These are phyloP conservation scores for Bursaphelenchus okinawaensis DNA, from an alignment of 2,888 invertebrate genomes.

Conservation along the genomic window DNA sequence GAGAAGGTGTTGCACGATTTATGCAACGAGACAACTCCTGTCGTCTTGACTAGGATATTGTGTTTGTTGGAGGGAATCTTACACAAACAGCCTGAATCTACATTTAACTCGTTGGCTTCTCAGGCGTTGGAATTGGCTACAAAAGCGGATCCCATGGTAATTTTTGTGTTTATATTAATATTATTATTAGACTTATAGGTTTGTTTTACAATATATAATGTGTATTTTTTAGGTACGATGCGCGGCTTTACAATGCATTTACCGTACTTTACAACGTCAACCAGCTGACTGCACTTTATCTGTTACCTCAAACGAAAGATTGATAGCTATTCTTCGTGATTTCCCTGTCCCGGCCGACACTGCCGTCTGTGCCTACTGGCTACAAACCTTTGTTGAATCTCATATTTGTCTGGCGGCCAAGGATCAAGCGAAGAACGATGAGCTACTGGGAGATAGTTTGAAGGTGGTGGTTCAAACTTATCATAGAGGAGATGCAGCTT, in stretches of 20 bases:
- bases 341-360: constrained; percentile 29
- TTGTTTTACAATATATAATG: too few species aligned
- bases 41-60: constrained; percentile 34
- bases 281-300: constrained; percentile 45
- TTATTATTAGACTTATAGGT: too few species aligned
- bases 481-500: constrained; percentile 28
- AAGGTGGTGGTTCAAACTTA: constrained; percentile 39
- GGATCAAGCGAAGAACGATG: constrained; percentile 29
- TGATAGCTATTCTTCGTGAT: constrained; percentile 32
- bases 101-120: constrained; percentile 42
- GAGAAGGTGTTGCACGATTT: constrained; percentile 35
- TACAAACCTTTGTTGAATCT: constrained; percentile 46
- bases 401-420: constrained; percentile 47
- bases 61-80: constrained; percentile 51
- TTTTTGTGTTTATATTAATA: not conserved
- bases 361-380: constrained; percentile 49
- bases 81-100: constrained; percentile 45
- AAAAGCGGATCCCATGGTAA: constrained; percentile 38
- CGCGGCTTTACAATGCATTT: constrained; percentile 46
- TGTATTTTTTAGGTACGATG: constrained; percentile 40
- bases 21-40: constrained; percentile 30
- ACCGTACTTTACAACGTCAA: constrained; percentile 41
- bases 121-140: constrained; percentile 38
- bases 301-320: constrained; percentile 37
- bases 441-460: constrained; percentile 36